phyloP scores from a whole-genome alignment of 2,113 vertebrate species.

The Oreochromis tanganicae region DNA sequence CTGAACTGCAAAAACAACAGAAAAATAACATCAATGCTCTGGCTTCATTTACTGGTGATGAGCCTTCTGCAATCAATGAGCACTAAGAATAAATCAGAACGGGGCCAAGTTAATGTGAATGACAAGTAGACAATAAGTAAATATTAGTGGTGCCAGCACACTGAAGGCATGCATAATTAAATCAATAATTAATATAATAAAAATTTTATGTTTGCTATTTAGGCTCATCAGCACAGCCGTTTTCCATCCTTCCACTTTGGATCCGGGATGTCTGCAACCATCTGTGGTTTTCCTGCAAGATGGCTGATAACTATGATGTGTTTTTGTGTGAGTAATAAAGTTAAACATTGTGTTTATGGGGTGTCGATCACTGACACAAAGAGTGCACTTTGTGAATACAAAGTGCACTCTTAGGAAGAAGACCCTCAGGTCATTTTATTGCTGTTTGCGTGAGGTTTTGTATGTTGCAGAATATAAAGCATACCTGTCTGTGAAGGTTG shows the following conservation, averaged over 20 bases:
- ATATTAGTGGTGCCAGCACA: neutral
- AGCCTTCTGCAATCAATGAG: neutral
- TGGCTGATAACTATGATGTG: neutral
- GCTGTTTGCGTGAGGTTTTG: neutral
- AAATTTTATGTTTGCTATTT: neutral
- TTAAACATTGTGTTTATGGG: neutral
- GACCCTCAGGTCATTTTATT: neutral
- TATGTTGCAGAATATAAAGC: neutral
- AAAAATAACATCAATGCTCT: neutral
- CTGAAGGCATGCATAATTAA: neutral
- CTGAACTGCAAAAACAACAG: neutral
- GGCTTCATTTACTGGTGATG: neutral
- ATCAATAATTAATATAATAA: neutral
- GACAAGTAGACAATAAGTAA: neutral
- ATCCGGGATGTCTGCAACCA: neutral
- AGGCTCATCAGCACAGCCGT: neutral
- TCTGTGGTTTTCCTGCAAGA: neutral
- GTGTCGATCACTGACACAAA: neutral
- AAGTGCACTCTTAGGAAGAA: neutral
- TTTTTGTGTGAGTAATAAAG: neutral
- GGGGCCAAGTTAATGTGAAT: neutral
- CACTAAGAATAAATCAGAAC: neutral
- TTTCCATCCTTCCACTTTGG: neutral
- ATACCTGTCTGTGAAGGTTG: neutral
- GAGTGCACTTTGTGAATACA: neutral